Conservation (phyloP, 2,113 vertebrate genomes). For the Pangasianodon gigas region DNA sequence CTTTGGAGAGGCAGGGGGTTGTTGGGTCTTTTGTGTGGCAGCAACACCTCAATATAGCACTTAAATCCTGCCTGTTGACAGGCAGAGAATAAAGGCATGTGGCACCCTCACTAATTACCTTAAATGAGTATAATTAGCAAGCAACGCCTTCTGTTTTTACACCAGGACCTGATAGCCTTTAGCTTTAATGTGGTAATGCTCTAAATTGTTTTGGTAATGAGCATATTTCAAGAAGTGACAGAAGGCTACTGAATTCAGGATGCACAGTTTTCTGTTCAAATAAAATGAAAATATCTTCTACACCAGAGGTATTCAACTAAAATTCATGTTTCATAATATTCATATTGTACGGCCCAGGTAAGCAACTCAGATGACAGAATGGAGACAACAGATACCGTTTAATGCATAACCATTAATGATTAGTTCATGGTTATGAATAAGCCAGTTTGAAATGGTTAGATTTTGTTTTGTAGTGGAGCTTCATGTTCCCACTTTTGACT, state of each 20-base stretch:
- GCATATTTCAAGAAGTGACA: neutral
- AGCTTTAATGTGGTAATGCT: conserved; percentile 49
- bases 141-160: conserved; percentile 50
- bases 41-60: conserved; percentile 10
- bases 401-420: neutral
- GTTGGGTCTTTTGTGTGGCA: conserved; percentile 37
- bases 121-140: conserved; percentile 52
- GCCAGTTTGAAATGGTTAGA: neutral
- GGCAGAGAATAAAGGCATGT: conserved; percentile 34
- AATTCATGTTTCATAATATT: neutral
- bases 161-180: conserved; percentile 12
- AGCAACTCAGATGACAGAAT: neutral
- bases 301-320: neutral
- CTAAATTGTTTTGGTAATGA: conserved; percentile 21
- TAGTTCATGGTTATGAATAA: neutral
- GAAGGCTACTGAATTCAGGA: neutral
- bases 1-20: conserved; percentile 8
- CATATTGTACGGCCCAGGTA: neutral
- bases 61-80: conserved; percentile 37
- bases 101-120: conserved; percentile 49
- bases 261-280: neutral
- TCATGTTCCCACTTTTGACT: neutral
- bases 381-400: neutral
- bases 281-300: neutral
- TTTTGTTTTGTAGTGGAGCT: neutral